Evolutionary conservation across 2,113 vertebrate genomes (phyloP).

Genomic region (Vimba vimba): DNA sequence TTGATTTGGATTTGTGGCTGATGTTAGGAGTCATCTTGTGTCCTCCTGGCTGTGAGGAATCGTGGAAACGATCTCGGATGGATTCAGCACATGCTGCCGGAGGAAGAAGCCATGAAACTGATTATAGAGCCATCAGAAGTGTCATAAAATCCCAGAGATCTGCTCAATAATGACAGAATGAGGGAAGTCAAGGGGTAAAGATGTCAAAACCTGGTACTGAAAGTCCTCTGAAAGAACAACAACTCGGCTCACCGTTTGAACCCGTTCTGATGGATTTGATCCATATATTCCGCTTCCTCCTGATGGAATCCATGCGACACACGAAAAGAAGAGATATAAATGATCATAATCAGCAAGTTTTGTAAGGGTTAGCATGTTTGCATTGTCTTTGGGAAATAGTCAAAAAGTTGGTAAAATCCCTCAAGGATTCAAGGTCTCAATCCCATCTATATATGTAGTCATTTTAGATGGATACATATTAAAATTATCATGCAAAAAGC

Average conservation of each 20-base stretch:
- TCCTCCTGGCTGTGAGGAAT: not conserved
- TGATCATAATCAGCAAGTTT: not conserved
- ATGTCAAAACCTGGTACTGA: conserved; percentile 6
- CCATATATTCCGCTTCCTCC: not conserved
- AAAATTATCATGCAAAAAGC: not conserved
- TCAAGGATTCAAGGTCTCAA: too few relatives aligned
- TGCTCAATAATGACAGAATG: not conserved
- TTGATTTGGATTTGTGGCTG: not conserved
- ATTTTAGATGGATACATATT: not conserved
- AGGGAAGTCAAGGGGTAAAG: not conserved
- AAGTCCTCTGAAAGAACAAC: conserved; percentile 4
- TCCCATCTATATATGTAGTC: not conserved
- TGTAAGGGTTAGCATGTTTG: not conserved
- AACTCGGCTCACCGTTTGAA: not conserved
- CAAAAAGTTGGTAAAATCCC: not conserved
- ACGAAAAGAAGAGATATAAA: not conserved
- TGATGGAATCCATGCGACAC: not conserved
- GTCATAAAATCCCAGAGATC: conserved; percentile 29
- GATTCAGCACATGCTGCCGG: conserved; percentile 41
- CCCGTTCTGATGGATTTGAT: not conserved
- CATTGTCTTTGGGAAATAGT: not conserved
- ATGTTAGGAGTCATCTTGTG: conserved; percentile 11
- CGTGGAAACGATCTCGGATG: conserved; percentile 10
- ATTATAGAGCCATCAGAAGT: conserved; percentile 27
- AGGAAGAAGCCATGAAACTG: conserved; percentile 20